A percentile compares a stretch with the other conserved stretches of the same genome.
These are phyloP conservation scores for Oreochromis spilurus DNA, from an alignment of 2,113 vertebrate genomes.

Conservation along the genomic window DNA sequence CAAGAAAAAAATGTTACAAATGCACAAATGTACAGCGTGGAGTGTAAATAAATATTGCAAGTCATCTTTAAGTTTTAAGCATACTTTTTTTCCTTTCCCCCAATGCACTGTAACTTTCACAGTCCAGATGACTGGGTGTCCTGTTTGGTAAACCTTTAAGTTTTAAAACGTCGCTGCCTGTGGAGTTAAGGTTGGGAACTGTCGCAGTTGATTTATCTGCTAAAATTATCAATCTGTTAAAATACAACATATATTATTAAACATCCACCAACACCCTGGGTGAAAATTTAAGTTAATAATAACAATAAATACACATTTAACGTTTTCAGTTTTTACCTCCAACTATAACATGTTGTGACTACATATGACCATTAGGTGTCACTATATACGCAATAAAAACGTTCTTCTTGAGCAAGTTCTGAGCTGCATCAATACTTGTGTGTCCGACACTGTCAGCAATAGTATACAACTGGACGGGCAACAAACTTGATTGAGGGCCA, in stretches of 20 bases:
- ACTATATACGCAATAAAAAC: not conserved
- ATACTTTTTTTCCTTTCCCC: not conserved
- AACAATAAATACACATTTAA: not conserved
- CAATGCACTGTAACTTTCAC: not conserved
- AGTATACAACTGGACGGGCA: not conserved
- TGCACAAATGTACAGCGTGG: not conserved
- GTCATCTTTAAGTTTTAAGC: not conserved
- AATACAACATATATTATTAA: not conserved
- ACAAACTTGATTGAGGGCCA: not conserved
- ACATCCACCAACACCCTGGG: not conserved
- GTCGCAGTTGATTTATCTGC: not conserved
- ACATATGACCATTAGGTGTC: slow-evolving; percentile 27
- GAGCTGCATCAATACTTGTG: not conserved
- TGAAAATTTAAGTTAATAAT: not conserved
- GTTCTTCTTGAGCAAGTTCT: not conserved
- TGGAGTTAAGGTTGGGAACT: not conserved
- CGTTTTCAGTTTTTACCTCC: not conserved
- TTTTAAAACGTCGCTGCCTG: not conserved
- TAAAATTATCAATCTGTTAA: not conserved
- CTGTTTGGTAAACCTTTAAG: not conserved
- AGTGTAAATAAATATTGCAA: not conserved
- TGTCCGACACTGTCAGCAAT: not conserved
- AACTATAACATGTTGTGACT: not conserved
- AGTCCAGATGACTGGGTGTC: not conserved
- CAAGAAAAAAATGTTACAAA: not conserved